Conservation (phyloP, 1,140 invertebrate genomes). For the Pachypeltis micranthus region DNA sequence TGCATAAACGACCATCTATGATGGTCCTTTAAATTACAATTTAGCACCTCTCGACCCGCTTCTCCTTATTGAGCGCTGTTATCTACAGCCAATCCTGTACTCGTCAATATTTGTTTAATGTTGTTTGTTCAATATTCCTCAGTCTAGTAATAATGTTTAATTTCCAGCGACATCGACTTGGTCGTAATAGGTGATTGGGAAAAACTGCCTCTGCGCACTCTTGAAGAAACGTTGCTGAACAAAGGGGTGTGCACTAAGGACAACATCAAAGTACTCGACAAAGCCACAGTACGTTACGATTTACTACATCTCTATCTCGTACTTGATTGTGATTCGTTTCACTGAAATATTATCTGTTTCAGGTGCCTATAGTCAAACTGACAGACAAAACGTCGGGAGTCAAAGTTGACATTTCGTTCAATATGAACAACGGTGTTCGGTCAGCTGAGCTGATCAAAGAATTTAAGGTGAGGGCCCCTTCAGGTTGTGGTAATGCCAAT, state of each 20-base stretch:
- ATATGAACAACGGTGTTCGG: conserved; percentile 90
- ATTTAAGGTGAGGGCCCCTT: conserved; percentile 50
- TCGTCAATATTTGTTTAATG: no score
- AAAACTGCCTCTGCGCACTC: conserved; percentile 73
- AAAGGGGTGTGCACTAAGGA: conserved; percentile 76
- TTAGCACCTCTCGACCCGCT: no score
- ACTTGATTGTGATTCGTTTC: not conserved
- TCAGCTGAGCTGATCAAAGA: conserved; percentile 90
- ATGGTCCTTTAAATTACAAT: no score
- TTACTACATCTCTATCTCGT: not conserved
- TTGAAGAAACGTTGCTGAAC: conserved; percentile 78
- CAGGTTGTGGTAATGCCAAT: no score
- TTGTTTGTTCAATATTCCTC: no score
- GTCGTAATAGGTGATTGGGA: conserved; percentile 93
- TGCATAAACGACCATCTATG: no score
- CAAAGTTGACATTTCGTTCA: conserved; percentile 95
- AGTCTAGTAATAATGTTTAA: no score
- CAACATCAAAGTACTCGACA: conserved; percentile 89
- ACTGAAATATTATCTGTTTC: conserved; percentile 22
- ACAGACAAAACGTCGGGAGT: conserved; percentile 90
- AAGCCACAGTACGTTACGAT: conserved; percentile 64
- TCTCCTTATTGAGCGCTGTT: no score
- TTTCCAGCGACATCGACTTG: conserved; percentile 85
- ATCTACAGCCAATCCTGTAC: no score
- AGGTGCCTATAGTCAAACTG: conserved; percentile 92